phyloP scores from a whole-genome alignment of 1,140 invertebrate species.

The Mactra quadrangularis region DNA sequence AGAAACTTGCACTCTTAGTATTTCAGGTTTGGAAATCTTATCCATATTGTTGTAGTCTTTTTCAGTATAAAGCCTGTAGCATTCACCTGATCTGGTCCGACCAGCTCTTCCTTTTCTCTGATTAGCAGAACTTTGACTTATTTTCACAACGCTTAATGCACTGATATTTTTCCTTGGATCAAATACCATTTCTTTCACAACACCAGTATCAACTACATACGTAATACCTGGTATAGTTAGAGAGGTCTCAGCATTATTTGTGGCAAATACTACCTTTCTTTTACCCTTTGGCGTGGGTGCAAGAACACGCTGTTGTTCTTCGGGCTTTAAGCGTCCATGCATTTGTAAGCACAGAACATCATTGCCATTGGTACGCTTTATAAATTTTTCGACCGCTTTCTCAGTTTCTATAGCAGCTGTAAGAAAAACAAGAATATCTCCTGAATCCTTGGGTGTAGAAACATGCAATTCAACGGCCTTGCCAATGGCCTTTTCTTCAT shows the following conservation, averaged over 20 bases:
- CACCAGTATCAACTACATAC: conserved; percentile 81
- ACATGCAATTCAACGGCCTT: conserved; percentile 98
- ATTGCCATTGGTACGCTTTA: conserved; percentile 13
- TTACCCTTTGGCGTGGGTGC: conserved; percentile 61
- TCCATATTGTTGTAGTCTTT: conserved; percentile 71
- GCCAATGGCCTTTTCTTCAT: conserved; percentile 97
- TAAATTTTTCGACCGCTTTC: conserved; percentile 69
- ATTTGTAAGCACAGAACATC: conserved; percentile 87
- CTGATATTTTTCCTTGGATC: conserved; percentile 77
- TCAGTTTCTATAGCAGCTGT: conserved; percentile 86
- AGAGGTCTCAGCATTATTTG: conserved; percentile 83
- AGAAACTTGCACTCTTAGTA: conserved; percentile 75
- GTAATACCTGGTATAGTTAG: conserved; percentile 81
- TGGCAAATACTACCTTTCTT: conserved; percentile 81
- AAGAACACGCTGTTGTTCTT: conserved; percentile 91
- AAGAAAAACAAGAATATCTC: conserved; percentile 98
- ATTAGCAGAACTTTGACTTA: conserved; percentile 78
- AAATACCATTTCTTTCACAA: conserved; percentile 78
- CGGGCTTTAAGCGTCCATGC: conserved; percentile 98
- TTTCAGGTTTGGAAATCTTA: conserved; percentile 73
- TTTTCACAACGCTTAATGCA: conserved; percentile 64
- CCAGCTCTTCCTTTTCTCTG: conserved; percentile 81
- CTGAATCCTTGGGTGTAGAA: conserved; percentile 94
- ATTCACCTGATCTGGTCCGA: conserved; percentile 75
- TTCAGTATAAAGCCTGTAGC: conserved; percentile 79